A percentile compares a stretch with the other conserved stretches of the same genome.
phyloP scores from a whole-genome alignment of 2,113 vertebrate species.

The human region GRCh38 chr16:86260001-86260500 shows the following conservation, averaged over 20 bases:
- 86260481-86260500: rapidly evolving
- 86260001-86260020: rapidly evolving
- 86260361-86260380: neutral
- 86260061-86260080: rapidly evolving
- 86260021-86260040: neutral
- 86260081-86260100: too few species aligned
- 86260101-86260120: neutral
- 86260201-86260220: rapidly evolving
- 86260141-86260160: neutral
- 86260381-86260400: neutral
- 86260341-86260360: rapidly evolving
- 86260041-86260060: rapidly evolving
- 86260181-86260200: neutral
- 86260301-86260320: rapidly evolving
- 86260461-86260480: rapidly evolving
- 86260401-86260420: neutral
- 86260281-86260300: rapidly evolving
- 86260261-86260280: rapidly evolving
- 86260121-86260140: neutral
- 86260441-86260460: neutral
- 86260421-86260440: neutral
- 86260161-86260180: neutral
- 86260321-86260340: neutral
- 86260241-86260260: rapidly evolving
- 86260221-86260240: neutral